Evolutionary conservation across 2,888 invertebrate genomes (phyloP), one percentile per base, ranked within the genome.

Genomic region (Lysandra coridon): DNA sequence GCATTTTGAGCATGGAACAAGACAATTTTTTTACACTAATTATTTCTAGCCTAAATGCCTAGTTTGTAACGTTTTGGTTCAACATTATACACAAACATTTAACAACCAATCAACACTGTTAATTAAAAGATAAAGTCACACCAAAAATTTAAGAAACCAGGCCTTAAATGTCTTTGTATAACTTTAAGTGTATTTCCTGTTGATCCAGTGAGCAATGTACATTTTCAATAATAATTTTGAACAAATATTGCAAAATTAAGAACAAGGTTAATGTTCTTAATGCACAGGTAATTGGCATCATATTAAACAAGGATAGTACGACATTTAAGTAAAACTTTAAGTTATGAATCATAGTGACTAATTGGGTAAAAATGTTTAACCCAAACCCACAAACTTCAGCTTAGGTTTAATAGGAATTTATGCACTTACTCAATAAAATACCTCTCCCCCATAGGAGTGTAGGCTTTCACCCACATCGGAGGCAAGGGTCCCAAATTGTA

Each of bases 401-500:
- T 30, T 10, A 23, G 23, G 2, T 44, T 12, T 4, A 44, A 44
- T 4, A 74, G 5, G 33, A 77, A 69, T 23, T 23, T 23, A 53
- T 73, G 40, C 84, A 96, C 97, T 96, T 93, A 98, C 98, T 99
- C 99, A 85, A 99, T 99, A 88, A 99, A 99, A 94, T 99, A 99
- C 81, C 98, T 97, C 95, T 99, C 99, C 85, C 99, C 99, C 81
- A 98, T 98, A 83, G 99, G 99, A 14, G 99, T 99, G 88, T 97
- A 99, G 4, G 99, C 99, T 89, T 99, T 98, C 91, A 99, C 99
- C 99, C 99, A 99, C 95, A 99, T 99, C 4, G 97, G 95, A 80
- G 99, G 99, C 83, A 99, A 93, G 1, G 99, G 98, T 30, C 99
- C 99, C 79, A 99, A 93, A 82, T 97, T 97, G 88, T 97, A 97